Conservation (phyloP, 2,113 vertebrate genomes). For the Gasterosteus nipponicus region DNA sequence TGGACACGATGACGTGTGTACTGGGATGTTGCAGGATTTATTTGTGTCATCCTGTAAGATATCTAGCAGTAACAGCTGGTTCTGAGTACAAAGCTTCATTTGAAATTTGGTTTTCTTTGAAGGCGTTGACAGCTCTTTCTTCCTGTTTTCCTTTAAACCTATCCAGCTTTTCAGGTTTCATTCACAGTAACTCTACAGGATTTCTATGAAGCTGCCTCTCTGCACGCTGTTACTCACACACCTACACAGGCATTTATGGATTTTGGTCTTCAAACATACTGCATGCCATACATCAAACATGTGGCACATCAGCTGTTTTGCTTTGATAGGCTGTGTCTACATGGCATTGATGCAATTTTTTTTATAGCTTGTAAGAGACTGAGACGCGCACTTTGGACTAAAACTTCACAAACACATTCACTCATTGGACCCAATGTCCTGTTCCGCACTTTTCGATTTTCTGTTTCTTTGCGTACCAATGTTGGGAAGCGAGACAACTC, state of each 20-base stretch:
- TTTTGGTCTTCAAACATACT: not conserved
- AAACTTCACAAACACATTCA: not conserved
- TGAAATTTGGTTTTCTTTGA: not conserved
- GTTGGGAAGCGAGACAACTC: not conserved
- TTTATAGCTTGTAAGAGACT: not conserved
- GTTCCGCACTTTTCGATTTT: not conserved
- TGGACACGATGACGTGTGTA: not conserved
- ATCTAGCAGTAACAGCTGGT: not conserved
- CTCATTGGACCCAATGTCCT: not conserved
- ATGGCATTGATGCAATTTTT: not conserved
- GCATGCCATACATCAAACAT: not conserved
- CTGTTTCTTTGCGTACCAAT: not conserved
- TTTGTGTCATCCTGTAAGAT: not conserved
- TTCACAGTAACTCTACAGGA: not conserved
- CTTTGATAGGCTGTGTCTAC: not conserved
- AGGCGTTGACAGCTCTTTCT: not conserved
- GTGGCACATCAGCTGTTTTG: not conserved
- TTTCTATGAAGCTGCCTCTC: not conserved
- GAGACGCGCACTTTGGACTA: not conserved
- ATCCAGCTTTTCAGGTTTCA: conserved; percentile 2
- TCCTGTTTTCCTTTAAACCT: not conserved
- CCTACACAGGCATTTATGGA: not conserved
- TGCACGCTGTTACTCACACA: not conserved
- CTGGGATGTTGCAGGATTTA: not conserved
- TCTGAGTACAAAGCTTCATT: conserved; percentile 1